Evolutionary conservation across 2,888 invertebrate genomes (phyloP).

Genomic region (Pseudococcus jackbeardsleyi): DNA sequence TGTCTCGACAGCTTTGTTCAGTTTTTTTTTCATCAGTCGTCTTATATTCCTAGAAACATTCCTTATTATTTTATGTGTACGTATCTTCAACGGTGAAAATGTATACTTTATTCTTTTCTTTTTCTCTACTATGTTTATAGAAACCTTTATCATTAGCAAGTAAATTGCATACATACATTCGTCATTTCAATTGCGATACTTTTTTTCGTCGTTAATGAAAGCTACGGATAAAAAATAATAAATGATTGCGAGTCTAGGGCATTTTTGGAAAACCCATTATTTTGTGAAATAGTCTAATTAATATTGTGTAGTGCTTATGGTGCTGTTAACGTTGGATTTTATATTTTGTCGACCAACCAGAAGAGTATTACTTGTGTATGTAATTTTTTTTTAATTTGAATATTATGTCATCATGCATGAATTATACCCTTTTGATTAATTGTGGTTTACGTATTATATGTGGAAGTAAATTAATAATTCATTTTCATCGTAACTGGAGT

Average conservation of each 20-base stretch:
- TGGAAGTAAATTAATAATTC: slow-evolving; percentile 23
- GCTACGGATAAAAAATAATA: neutral
- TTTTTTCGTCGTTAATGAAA: neutral
- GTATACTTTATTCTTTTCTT: slow-evolving; percentile 8
- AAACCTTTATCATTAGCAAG: neutral
- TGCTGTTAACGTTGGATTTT: slow-evolving; percentile 41
- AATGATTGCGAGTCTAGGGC: neutral
- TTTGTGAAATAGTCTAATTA: slow-evolving; percentile 19
- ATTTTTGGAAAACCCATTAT: neutral
- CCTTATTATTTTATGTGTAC: slow-evolving; percentile 1
- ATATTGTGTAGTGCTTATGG: slow-evolving; percentile 37
- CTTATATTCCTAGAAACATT: slow-evolving; percentile 16
- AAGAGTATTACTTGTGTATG: slow-evolving; percentile 34
- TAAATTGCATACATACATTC: neutral
- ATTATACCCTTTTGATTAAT: slow-evolving; percentile 36
- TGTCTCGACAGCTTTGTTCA: neutral
- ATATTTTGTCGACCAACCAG: slow-evolving; percentile 25
- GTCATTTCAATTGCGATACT: neutral
- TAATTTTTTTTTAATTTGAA: slow-evolving; percentile 11
- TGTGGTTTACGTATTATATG: slow-evolving; percentile 17
- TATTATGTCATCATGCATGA: slow-evolving; percentile 23
- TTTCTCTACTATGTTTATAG: neutral
- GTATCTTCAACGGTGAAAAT: neutral
- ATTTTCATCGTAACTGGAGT: slow-evolving; percentile 33
- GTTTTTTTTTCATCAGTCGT: neutral